These are phyloP conservation scores for Prunella strophiata DNA, from an alignment of 2,797 vertebrate species.

Conservation along the genomic window DNA sequence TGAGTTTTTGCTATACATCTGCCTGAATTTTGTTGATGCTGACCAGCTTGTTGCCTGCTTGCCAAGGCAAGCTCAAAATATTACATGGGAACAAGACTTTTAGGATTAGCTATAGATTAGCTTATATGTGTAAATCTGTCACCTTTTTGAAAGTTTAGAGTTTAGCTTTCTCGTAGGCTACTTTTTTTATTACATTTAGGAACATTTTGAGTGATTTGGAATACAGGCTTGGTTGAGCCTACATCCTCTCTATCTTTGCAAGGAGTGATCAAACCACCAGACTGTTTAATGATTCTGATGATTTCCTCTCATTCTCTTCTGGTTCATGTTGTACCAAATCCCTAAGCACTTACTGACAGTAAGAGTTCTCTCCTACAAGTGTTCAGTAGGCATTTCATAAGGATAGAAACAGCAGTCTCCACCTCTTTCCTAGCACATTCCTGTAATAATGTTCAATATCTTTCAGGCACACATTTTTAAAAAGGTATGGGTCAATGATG, in stretches of 20 bases:
- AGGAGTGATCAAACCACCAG: slow-evolving; percentile 4
- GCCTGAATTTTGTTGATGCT: neutral
- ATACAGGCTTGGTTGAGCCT: neutral
- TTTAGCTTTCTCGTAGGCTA: neutral
- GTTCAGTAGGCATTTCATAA: neutral
- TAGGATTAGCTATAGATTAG: neutral
- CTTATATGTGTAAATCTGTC: neutral
- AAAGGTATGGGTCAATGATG: neutral
- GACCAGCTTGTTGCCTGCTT: neutral
- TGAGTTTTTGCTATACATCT: neutral
- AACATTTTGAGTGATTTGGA: neutral
- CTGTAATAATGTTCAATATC: neutral
- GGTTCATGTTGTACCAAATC: neutral
- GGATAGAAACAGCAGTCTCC: neutral
- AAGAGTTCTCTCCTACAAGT: neutral
- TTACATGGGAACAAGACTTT: neutral
- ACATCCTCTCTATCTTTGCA: neutral
- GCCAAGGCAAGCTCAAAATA: neutral
- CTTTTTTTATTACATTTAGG: neutral
- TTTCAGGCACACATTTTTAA: neutral
- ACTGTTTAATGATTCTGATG: neutral
- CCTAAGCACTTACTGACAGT: neutral
- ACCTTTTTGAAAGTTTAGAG: neutral
- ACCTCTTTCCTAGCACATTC: neutral
- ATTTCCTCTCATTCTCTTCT: neutral